Evolutionary conservation across 2,797 vertebrate species (phyloP).

Genomic region (Phoxinus dragarum): DNA sequence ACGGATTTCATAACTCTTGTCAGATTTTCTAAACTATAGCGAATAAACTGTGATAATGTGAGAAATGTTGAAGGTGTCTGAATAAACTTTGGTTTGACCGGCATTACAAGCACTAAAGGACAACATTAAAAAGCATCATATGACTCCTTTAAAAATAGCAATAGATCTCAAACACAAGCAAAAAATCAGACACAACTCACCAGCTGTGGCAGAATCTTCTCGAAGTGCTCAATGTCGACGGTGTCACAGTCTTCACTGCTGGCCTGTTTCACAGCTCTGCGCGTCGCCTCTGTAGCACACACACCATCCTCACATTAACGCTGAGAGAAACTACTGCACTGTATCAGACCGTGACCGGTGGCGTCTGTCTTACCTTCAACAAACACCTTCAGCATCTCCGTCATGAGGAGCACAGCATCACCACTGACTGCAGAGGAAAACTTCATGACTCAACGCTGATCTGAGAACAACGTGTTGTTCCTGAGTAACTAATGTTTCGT

Average conservation of each 20-base stretch:
- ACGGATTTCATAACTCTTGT: too few relatives aligned
- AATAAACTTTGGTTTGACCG: too few relatives aligned
- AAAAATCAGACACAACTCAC: slow-evolving; percentile 49
- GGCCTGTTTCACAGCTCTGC: slow-evolving; percentile 79
- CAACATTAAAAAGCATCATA: too few relatives aligned
- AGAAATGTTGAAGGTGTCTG: too few relatives aligned
- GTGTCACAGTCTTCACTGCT: slow-evolving; percentile 74
- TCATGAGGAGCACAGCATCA: slow-evolving; percentile 74
- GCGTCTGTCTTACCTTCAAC: slow-evolving; percentile 71
- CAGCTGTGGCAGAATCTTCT: slow-evolving; percentile 83
- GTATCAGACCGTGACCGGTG: background rate
- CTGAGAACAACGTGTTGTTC: background rate
- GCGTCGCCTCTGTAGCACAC: slow-evolving; percentile 73
- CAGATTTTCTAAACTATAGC: too few relatives aligned
- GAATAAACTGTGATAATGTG: too few relatives aligned
- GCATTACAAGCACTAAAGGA: too few relatives aligned
- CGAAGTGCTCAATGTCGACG: slow-evolving; percentile 81
- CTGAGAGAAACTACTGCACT: background rate
- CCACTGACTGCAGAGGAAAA: slow-evolving; percentile 69
- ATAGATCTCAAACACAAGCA: background rate
- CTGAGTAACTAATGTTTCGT: background rate
- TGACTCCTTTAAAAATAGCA: background rate
- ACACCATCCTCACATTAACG: background rate
- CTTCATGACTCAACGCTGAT: background rate
- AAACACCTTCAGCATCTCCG: slow-evolving; percentile 79